Conservation (phyloP, 2,888 invertebrate species). For the Hydrotaea diabolus region DNA sequence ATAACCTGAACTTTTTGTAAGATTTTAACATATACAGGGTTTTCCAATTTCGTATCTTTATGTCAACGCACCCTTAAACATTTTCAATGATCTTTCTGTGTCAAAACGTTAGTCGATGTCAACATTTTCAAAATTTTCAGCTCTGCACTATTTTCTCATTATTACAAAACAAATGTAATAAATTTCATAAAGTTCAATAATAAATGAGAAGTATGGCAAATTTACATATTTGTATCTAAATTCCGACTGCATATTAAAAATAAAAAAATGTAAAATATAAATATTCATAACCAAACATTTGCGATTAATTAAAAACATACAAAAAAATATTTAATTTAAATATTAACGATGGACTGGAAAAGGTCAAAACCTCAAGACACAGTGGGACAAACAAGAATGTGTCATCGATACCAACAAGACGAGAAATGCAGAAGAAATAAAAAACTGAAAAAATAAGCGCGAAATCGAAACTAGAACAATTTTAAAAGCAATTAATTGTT, state of each 20-base stretch:
- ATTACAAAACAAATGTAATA: neutral
- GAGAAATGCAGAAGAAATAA: neutral
- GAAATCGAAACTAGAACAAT: constrained; percentile 42
- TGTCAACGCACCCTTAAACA: too few relatives aligned
- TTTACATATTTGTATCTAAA: constrained; percentile 47
- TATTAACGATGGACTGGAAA: constrained; percentile 58
- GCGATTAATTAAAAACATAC: constrained; percentile 49
- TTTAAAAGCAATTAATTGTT: constrained; percentile 42
- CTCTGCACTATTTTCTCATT: too few relatives aligned
- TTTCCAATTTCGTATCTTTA: too few relatives aligned
- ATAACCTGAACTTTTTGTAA: too few relatives aligned
- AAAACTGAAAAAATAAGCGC: too few relatives aligned
- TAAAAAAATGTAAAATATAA: too few relatives aligned
- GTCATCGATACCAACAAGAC: constrained; percentile 23
- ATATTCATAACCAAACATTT: constrained; percentile 5
- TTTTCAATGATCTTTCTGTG: too few relatives aligned
- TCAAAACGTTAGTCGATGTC: too few relatives aligned
- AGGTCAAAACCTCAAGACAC: constrained; percentile 51
- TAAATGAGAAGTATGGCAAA: constrained; percentile 19
- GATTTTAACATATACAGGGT: too few relatives aligned
- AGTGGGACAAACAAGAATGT: constrained; percentile 41
- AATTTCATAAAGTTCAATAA: constrained; percentile 44
- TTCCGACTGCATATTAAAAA: constrained; percentile 49
- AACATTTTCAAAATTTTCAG: too few relatives aligned
- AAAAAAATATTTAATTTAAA: constrained; percentile 56